Conservation (phyloP, 2,888 invertebrate species). For the Rutpela maculata region DNA sequence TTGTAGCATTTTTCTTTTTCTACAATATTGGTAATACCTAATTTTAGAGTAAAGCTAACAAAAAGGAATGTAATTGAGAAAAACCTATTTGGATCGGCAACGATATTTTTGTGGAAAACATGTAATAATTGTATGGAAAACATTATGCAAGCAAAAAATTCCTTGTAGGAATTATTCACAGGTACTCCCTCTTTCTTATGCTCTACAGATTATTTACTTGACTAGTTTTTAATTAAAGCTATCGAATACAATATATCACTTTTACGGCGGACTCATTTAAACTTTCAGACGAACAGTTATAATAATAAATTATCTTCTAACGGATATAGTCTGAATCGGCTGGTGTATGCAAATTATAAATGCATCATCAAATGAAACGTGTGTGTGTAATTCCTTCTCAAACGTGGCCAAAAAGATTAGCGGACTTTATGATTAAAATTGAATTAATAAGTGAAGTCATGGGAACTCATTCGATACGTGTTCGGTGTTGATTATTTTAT, state of each 20-base stretch:
- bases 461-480: slow-evolving; percentile 11
- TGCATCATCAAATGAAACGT: slow-evolving; percentile 15
- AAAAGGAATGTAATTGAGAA: too few relatives aligned
- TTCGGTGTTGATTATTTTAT: slow-evolving; percentile 16
- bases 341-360: slow-evolving; percentile 33
- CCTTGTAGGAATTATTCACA: too few relatives aligned
- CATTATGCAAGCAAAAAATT: too few relatives aligned
- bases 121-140: too few relatives aligned
- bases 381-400: slow-evolving; percentile 1
- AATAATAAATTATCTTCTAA: slow-evolving; percentile 21
- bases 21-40: too few relatives aligned
- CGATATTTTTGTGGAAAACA: too few relatives aligned
- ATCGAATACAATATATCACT: slow-evolving; percentile 3
- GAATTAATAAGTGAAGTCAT: slow-evolving; percentile 19
- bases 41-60: too few relatives aligned
- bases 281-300: slow-evolving; percentile 1
- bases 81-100: too few relatives aligned
- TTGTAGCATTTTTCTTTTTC: too few relatives aligned
- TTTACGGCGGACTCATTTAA: background rate
- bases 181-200: too few relatives aligned
- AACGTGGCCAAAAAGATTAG: slow-evolving; percentile 20
- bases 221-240: background rate
- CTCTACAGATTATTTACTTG: background rate
- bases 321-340: slow-evolving; percentile 8
- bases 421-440: slow-evolving; percentile 24